A percentile compares a stretch with the other conserved stretches of the same genome.
Conservation (phyloP, 2,888 invertebrate genomes). For the Mythimna vitellina region DNA sequence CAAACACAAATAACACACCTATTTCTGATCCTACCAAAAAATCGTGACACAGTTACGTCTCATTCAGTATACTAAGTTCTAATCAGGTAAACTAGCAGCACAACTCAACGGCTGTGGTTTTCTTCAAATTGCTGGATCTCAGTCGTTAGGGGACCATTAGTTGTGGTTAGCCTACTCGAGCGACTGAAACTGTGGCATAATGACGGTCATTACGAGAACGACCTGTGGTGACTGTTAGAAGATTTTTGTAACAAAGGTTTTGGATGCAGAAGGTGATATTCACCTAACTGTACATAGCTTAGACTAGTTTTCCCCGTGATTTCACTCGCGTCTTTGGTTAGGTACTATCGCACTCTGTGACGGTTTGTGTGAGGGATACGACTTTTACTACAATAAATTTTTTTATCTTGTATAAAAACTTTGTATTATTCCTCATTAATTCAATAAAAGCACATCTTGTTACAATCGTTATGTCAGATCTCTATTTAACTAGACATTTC, state of each 20-base stretch:
- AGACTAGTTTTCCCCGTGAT: neutral
- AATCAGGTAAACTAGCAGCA: slow-evolving; percentile 57
- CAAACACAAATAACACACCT: slow-evolving; percentile 1
- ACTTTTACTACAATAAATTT: too few species aligned
- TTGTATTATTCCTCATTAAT: too few species aligned
- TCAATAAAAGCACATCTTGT: too few species aligned
- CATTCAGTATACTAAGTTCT: slow-evolving; percentile 53
- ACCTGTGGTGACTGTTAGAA: slow-evolving; percentile 27
- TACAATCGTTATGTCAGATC: too few species aligned
- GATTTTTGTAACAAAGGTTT: slow-evolving; percentile 35
- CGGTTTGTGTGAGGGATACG: too few species aligned
- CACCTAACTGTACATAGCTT: neutral
- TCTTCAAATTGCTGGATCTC: slow-evolving; percentile 65
- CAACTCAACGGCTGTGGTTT: slow-evolving; percentile 68
- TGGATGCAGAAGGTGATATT: neutral
- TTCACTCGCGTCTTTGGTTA: too few species aligned
- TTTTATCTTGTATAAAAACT: too few species aligned
- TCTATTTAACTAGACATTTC: too few species aligned
- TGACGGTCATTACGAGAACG: slow-evolving; percentile 61
- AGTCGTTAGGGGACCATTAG: slow-evolving; percentile 59
- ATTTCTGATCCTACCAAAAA: slow-evolving; percentile 35
- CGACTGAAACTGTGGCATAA: slow-evolving; percentile 56
- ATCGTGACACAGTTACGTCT: slow-evolving; percentile 65
- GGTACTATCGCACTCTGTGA: too few species aligned
- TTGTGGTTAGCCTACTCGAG: slow-evolving; percentile 60